Evolutionary conservation across 2,888 invertebrate genomes (phyloP).

Genomic region (Sarcophaga caerulescens): DNA sequence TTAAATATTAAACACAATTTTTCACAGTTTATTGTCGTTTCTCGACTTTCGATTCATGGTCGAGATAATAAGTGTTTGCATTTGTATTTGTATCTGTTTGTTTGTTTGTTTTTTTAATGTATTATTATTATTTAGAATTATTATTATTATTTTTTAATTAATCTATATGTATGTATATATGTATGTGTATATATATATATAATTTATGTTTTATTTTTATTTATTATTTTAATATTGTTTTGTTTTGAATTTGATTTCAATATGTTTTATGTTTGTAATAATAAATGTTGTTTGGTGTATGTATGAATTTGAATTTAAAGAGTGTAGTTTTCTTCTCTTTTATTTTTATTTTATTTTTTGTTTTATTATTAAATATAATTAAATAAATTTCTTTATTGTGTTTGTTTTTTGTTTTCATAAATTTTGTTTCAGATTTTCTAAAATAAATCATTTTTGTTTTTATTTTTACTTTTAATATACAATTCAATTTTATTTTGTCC

Average conservation of each 20-base stretch:
- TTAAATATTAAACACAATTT: constrained; percentile 74
- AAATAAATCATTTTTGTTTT: constrained; percentile 22
- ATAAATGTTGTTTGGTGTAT: constrained; percentile 56
- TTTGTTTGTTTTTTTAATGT: constrained; percentile 72
- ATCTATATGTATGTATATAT: constrained; percentile 68
- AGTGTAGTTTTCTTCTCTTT: background rate
- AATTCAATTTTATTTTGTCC: constrained; percentile 19
- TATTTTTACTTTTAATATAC: constrained; percentile 35
- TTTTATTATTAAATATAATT: constrained; percentile 52
- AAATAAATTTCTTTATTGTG: constrained; percentile 44
- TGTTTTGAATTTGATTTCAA: background rate
- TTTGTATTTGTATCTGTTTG: constrained; percentile 43
- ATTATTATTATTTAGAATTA: background rate
- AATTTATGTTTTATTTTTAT: constrained; percentile 28
- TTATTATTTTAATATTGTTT: background rate
- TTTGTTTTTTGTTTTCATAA: constrained; percentile 19
- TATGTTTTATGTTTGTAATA: constrained; percentile 17
- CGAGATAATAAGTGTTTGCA: constrained; percentile 78
- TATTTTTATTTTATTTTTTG: no score
- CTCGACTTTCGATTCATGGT: constrained; percentile 81
- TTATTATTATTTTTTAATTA: no score
- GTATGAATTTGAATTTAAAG: constrained; percentile 1
- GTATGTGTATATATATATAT: constrained; percentile 41
- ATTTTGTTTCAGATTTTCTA: background rate
- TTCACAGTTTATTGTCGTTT: constrained; percentile 82